Conservation (phyloP, 2,888 invertebrate species). For the Dryocosmus kuriphilus region DNA sequence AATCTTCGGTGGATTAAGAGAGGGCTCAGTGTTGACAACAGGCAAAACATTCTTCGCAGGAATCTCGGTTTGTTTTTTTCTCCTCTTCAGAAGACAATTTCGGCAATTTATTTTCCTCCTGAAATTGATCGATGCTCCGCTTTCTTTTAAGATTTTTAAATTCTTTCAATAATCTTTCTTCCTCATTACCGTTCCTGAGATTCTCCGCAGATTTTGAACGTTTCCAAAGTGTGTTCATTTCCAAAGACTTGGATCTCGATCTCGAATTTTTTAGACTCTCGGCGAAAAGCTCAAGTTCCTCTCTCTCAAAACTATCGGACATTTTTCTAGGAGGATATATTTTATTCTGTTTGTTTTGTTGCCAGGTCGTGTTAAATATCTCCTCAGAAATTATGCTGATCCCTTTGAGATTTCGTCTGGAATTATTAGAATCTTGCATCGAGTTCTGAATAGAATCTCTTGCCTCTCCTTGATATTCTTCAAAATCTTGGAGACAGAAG, state of each 20-base stretch:
- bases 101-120: conserved; percentile 50
- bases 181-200: conserved; percentile 22
- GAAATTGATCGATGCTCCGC: conserved; percentile 51
- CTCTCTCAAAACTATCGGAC: conserved; percentile 19
- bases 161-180: conserved; percentile 60
- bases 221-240: background rate
- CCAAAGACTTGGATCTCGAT: conserved; percentile 40
- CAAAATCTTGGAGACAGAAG: conserved; percentile 12
- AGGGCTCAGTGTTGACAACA: background rate
- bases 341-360: background rate
- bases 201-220: conserved; percentile 30
- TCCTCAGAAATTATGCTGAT: conserved; percentile 19
- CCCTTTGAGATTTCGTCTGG: conserved; percentile 7
- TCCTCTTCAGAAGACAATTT: conserved; percentile 42
- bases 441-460: conserved; percentile 1
- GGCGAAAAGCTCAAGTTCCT: background rate
- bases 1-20: background rate
- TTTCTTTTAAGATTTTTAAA: conserved; percentile 62
- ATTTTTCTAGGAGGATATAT: conserved; percentile 16
- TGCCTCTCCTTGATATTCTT: conserved; percentile 28
- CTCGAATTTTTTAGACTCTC: conserved; percentile 18
- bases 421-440: conserved; percentile 3
- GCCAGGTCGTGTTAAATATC: conserved; percentile 26
- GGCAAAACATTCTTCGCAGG: background rate
- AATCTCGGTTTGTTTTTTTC: background rate